phyloP scores from a whole-genome alignment of 2,113 vertebrate species.

The Oreotrochilus melanogaster region DNA sequence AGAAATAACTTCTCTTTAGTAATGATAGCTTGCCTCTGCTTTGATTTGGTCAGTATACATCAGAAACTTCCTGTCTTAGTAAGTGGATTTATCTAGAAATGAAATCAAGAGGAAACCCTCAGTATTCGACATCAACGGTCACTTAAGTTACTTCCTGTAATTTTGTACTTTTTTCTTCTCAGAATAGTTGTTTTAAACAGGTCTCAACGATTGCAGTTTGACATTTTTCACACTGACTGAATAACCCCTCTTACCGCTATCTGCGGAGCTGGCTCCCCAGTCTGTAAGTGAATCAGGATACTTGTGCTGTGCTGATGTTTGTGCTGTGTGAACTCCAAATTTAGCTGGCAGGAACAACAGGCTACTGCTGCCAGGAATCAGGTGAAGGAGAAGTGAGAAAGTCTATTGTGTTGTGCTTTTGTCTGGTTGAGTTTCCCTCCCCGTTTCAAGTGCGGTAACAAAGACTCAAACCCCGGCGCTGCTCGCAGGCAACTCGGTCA shows the following conservation, averaged over 20 bases:
- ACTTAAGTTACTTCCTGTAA: not conserved
- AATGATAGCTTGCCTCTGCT: slow-evolving; percentile 11
- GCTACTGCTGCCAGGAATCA: not conserved
- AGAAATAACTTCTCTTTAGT: not conserved
- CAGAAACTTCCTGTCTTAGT: not conserved
- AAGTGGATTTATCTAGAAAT: not conserved
- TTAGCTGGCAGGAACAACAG: not conserved
- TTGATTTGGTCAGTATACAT: not conserved
- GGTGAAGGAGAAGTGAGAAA: not conserved
- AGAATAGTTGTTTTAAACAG: not conserved
- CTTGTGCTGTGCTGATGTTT: not conserved
- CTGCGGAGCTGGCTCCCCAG: not conserved
- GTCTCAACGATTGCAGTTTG: not conserved
- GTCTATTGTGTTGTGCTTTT: not conserved
- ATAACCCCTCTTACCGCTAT: not conserved
- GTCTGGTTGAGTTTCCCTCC: not conserved
- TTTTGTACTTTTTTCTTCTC: no score
- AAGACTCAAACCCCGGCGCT: not conserved
- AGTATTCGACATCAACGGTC: not conserved
- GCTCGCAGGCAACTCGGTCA: accelerated
- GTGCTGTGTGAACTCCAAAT: not conserved
- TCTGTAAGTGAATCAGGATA: not conserved
- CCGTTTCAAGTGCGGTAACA: not conserved
- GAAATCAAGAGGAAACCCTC: not conserved
- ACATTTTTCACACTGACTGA: not conserved